Evolutionary conservation across 2,888 invertebrate genomes (phyloP), one percentile per base, ranked within the genome.

Genomic region (Drosophila parthenogenetica): DNA sequence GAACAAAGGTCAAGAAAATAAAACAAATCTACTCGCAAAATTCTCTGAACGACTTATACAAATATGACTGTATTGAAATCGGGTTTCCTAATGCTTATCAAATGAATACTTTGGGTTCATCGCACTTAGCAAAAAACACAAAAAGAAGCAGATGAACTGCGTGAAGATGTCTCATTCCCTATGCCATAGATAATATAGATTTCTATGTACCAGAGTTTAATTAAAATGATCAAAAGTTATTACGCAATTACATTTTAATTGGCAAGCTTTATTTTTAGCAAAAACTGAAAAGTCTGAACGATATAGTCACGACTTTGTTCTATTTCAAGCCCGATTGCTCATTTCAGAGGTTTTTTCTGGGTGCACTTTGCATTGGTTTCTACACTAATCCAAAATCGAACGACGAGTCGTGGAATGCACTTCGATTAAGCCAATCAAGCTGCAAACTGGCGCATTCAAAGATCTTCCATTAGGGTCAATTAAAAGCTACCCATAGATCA

Each of bases 381-480:
- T 87, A 35, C 69, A 82, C 72, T 84, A 69, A 87, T 81, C 75
- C 61, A 32, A 19, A 69, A 84, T 75, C 69, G 49, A 43, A 13
- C 25, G 29, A 25, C 25, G 37, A 45, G 46, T 29, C 55, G 45
- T n/a, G 17, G 39, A 62, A 85, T 81, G 76, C 87, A 43, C 43
- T 75, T 87, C 58, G 14, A 81, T 82, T 73, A 62, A 71, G 63
- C 37, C 82, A 87, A 85, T 82, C 63, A 79, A 64, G 53, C 10
- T 22, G 45, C 59, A 69, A 46, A 32, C 60, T 62, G 57, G 46
- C 61, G 61, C 54, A 66, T 5, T 42, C 48, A 57, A 53, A 67
- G 49, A 49, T 50, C 11, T 51, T 70, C 48, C 68, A 87, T 79
- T 87, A 54, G 69, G 86, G 69, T 83, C 72, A 83, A 83, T 88